Percentiles rank a stretch among this genome's conserved stretches.
Conservation (phyloP, 2,888 invertebrate genomes). For the Volucella bombylans region DNA sequence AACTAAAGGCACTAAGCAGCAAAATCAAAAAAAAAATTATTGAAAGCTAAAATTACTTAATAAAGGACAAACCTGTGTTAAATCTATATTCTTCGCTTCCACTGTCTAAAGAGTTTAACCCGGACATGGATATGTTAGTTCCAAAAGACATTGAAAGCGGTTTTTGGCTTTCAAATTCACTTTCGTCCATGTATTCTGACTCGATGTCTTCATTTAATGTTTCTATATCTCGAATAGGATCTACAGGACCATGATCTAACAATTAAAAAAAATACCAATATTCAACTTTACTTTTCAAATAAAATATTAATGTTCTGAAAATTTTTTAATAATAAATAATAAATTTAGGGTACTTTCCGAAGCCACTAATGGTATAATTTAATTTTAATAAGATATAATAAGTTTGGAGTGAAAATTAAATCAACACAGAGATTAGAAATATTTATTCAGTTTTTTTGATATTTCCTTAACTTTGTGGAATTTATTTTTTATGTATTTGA, state of each 20-base stretch:
- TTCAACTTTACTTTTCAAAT: background rate
- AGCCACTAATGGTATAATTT: no score
- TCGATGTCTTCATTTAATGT: conserved; percentile 88
- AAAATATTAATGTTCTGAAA: no score
- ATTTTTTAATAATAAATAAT: no score
- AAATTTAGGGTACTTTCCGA: no score
- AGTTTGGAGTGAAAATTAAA: no score
- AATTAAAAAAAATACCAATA: background rate
- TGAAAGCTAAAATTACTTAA: conserved; percentile 77
- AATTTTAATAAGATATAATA: no score
- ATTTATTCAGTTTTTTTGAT: no score
- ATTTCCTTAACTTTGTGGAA: no score
- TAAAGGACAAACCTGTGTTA: conserved; percentile 83
- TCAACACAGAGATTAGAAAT: no score
- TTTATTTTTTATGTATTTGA: no score
- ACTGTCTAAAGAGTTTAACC: conserved; percentile 86
- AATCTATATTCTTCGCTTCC: conserved; percentile 86
- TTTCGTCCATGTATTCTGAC: conserved; percentile 87
- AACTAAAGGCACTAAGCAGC: conserved; percentile 84
- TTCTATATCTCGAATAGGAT: conserved; percentile 86
- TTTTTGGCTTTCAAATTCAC: conserved; percentile 86
- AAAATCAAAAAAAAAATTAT: conserved; percentile 84
- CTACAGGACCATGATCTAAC: conserved; percentile 84
- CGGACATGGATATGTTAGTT: conserved; percentile 83
- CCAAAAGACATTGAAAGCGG: conserved; percentile 84